Evolutionary conservation across 2,888 invertebrate species (phyloP), one percentile per base, ranked within the genome.

Genomic region (Pheosia tremula): DNA sequence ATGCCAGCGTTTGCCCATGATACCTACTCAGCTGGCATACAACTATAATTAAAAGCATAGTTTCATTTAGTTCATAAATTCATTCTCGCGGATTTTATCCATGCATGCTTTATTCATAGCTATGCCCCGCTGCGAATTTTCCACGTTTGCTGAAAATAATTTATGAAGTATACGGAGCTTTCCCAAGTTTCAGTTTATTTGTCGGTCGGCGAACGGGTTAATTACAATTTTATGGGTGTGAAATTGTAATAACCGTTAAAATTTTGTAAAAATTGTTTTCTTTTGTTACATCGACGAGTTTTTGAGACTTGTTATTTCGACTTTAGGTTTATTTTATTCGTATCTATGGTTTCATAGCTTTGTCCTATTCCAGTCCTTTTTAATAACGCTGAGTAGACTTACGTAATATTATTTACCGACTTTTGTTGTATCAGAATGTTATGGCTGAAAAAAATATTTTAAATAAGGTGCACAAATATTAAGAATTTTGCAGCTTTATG

Each of bases 101-200:
- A 43, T 56, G 66, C 68, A 70, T 64, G 61, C 58, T 56, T 60
- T 66, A 68, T 72, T 67, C 68, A 70, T 70, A 56, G 57, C 59
- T 61, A 63, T 69, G 72, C 69, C 54, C 37, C 65, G 68, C 63
- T 65, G 74, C 68, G 70, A 72, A 77, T 72, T 77, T 71, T 69
- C 69, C 69, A 71, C 69, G 71, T 78, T 75, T 63, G 69, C 67
- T 74, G 69, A 71, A 77, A 80, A 73, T 79, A 77, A 77, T 80
- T 74, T 79, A 81, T 75, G 72, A 74, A 76, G 70, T 69, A 55
- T 67, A 64, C 72, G 68, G 65, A 63, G 69, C 71, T 67, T 77
- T 72, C 68, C 63, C 70, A 61, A 68, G 71, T 67, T 72, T 68
- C 66, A 70, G 65, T 74, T 75, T 75, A 75, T 81, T 80, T 79